phyloP scores from a whole-genome alignment of 2,888 invertebrate species.

The Lottia gigantea region DNA sequence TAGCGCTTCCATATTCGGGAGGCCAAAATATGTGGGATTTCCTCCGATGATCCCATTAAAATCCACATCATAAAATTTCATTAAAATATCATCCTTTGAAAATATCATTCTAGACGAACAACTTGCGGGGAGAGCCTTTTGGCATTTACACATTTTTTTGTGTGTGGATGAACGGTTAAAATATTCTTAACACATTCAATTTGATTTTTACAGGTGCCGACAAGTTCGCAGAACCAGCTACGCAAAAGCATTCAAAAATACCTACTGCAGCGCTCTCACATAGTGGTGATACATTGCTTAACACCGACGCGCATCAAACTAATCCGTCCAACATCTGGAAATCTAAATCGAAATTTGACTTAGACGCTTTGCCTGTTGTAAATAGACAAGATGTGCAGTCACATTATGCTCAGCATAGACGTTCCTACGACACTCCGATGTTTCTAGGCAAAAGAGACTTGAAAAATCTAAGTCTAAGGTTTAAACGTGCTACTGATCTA shows the following conservation, averaged over 20 bases:
- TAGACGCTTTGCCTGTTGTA: not conserved
- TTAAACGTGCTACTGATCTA: not conserved
- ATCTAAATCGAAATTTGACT: not conserved
- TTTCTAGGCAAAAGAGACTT: not conserved
- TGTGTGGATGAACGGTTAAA: too few relatives aligned
- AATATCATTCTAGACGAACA: too few relatives aligned
- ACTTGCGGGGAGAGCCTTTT: too few relatives aligned
- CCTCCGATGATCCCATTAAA: too few relatives aligned
- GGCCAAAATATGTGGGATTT: too few relatives aligned
- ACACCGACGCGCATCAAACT: not conserved
- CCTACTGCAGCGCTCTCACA: not conserved
- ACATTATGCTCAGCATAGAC: not conserved
- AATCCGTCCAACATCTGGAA: constrained; percentile 6
- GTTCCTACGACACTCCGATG: not conserved
- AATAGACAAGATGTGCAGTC: not conserved
- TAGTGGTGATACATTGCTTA: not conserved
- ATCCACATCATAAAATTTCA: too few relatives aligned
- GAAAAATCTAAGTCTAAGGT: not conserved
- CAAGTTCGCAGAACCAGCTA: not conserved
- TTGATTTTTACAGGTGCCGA: constrained; percentile 4
- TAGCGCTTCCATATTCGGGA: too few relatives aligned
- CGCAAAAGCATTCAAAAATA: too few relatives aligned
- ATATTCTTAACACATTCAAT: too few relatives aligned
- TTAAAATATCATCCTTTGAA: too few relatives aligned
- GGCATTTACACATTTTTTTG: too few relatives aligned